Conservation (phyloP, 1,140 invertebrate species). For the Zeugodacus cucurbitae region DNA sequence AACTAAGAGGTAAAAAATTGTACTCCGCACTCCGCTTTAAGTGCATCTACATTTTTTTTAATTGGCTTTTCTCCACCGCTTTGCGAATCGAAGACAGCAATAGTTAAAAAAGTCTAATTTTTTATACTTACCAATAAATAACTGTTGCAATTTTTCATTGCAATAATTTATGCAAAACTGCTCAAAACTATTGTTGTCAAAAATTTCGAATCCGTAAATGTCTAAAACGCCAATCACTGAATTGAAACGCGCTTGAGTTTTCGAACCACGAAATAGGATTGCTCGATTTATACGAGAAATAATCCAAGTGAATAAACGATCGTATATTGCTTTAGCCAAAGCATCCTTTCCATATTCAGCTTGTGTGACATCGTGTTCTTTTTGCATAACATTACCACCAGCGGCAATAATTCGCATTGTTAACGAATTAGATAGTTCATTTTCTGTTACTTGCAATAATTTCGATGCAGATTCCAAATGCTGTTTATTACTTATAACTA, state of each 20-base stretch:
- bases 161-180: conserved; percentile 97
- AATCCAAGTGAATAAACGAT: conserved; percentile 92
- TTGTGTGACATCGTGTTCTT: conserved; percentile 85
- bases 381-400: conserved; percentile 93
- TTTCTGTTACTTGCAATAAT: conserved; percentile 79
- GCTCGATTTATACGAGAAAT: conserved; percentile 89
- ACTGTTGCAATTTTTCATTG: conserved; percentile 95
- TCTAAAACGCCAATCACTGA: conserved; percentile 95
- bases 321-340: conserved; percentile 93
- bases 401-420: conserved; percentile 91
- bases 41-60: too few species aligned
- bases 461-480: conserved; percentile 73
- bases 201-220: conserved; percentile 98
- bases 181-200: conserved; percentile 94
- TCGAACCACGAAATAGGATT: conserved; percentile 69
- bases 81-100: too few species aligned
- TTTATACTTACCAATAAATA: conserved; percentile 85
- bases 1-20: too few species aligned
- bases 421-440: conserved; percentile 80
- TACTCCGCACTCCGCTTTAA: too few species aligned
- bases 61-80: too few species aligned
- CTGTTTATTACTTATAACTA: conserved; percentile 72
- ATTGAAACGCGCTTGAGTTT: conserved; percentile 67
- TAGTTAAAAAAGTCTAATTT: background rate
- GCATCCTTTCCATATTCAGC: conserved; percentile 93